These are phyloP conservation scores for Diacarnus erythraeanus DNA, from an alignment of 37 sponge, comb jelly and placozoan genomes.

Conservation along the genomic window DNA sequence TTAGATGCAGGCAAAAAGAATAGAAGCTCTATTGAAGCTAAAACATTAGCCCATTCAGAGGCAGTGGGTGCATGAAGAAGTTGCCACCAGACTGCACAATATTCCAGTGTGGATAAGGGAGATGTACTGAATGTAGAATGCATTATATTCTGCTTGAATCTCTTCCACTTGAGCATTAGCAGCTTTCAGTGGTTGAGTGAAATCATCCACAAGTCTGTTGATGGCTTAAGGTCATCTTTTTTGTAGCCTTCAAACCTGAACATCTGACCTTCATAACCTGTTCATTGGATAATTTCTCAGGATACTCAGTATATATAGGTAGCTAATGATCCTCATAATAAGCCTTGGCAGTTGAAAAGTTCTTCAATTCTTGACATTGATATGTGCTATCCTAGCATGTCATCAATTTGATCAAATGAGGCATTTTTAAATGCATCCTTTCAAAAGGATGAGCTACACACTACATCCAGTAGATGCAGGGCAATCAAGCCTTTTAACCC, in stretches of 20 bases:
- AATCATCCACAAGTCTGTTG: slow-evolving; percentile 42
- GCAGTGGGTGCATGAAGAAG: slow-evolving; percentile 62
- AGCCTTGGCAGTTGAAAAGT: slow-evolving; percentile 8
- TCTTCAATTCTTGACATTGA: slow-evolving; percentile 42
- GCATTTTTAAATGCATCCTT: slow-evolving; percentile 66
- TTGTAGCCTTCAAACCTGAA: slow-evolving; percentile 29
- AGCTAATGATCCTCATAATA: slow-evolving; percentile 27
- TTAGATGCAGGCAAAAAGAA: slow-evolving; percentile 64
- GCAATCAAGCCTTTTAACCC: slow-evolving; percentile 75
- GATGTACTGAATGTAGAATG: slow-evolving; percentile 49
- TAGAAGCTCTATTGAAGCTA: slow-evolving; percentile 46
- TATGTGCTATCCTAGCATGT: slow-evolving; percentile 47
- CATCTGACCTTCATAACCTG: slow-evolving; percentile 52
- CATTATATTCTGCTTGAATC: slow-evolving; percentile 31
- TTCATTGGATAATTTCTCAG: slow-evolving; percentile 25
- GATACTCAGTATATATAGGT: slow-evolving; percentile 10
- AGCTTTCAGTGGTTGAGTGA: slow-evolving; percentile 45
- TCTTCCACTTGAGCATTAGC: slow-evolving; percentile 32
- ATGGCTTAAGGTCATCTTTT: slow-evolving; percentile 31
- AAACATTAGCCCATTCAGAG: slow-evolving; percentile 48
- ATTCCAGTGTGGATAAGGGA: slow-evolving; percentile 63
- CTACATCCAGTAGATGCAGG: slow-evolving; percentile 84
- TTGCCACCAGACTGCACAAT: slow-evolving; percentile 72
- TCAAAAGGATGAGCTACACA: slow-evolving; percentile 73
- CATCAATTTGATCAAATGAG: slow-evolving; percentile 66